Base-by-base conservation (phyloP, 2,888 invertebrate genomes). In the Drosophila austrosaltans region DNA sequence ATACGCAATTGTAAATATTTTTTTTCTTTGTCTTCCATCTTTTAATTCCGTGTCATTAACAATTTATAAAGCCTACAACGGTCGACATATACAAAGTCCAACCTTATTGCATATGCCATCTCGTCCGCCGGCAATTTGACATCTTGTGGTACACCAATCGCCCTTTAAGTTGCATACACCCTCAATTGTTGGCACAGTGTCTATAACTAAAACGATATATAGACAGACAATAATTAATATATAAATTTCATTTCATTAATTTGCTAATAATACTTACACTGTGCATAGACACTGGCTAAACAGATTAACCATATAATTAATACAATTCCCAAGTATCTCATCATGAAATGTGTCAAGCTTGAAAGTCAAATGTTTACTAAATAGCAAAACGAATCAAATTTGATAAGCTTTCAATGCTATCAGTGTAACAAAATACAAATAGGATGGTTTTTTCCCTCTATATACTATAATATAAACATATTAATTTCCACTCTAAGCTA, bases 71-170 rank as follows among this genome's bases (percentile, higher is more conserved):
- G 16, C 16, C 62, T 77, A 86, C 48, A 90, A 76, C 25, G 77
- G 88, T 57, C 77, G 74, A 75, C 90, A 90, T 36, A 76, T 40
- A 68, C 90, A 90, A 58, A 89, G 78, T 59, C 75, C 75, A 44
- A 67, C 72, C 67, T 90, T 90, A 42, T 89, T 79, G 66, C 90
- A 90, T 3, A 77, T 64, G 25, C 90, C 90, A 64, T 81, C 90
- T 53, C 89, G 80, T 65, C 87, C 90, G n/a, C 90, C 90, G 4
- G 81, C 83, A 28, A 82, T 76, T 73, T 86, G 82, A 66, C 90
- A 90, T 32, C 67, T 69, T 22, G 70, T 61, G 2, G 78, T 69
- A 70, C 90, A 91, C 76, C 79, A 75, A 44, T 90, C 91, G 30
- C 85, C 90, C n/a, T 73, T 64, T 12, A 72, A 32, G 60, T 87